Evolutionary conservation across 2,113 vertebrate genomes (phyloP).

Genomic region (Herpailurus yagouaroundi): DNA sequence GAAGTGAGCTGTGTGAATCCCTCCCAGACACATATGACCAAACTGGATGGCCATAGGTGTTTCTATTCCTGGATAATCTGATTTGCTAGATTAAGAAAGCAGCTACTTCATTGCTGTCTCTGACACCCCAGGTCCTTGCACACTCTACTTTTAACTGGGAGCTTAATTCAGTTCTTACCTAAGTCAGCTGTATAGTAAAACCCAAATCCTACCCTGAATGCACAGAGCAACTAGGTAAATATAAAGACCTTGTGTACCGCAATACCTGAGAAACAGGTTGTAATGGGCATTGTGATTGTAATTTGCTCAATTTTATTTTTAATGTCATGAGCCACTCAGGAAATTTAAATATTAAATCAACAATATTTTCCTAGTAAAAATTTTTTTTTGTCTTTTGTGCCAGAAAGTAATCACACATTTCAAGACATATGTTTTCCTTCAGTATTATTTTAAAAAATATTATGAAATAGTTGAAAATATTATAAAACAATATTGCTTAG

Average conservation of each 20-base stretch:
- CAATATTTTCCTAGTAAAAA: not conserved
- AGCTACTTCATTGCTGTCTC: not conserved
- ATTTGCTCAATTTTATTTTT: slow-evolving; percentile 28
- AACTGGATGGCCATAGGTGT: rapidly evolving
- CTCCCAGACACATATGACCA: not conserved
- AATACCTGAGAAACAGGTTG: not conserved
- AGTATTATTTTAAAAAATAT: not conserved
- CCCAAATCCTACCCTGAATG: not conserved
- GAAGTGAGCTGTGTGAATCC: not conserved
- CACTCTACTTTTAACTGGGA: not conserved
- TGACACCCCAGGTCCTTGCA: not conserved
- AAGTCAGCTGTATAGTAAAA: not conserved
- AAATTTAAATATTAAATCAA: slow-evolving; percentile 33
- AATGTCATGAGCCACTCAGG: not conserved
- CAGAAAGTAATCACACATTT: not conserved
- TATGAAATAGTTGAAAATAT: not conserved
- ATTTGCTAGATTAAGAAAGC: not conserved
- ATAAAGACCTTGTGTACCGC: not conserved
- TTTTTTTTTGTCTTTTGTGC: not conserved
- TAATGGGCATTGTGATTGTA: not conserved
- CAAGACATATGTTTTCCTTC: not conserved
- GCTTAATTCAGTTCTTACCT: not conserved
- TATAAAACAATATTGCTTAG: too few species aligned
- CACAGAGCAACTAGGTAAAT: not conserved
- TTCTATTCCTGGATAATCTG: not conserved